Base-by-base conservation (phyloP, 2,113 vertebrate species). In the Periophthalmodon schlosseri region DNA sequence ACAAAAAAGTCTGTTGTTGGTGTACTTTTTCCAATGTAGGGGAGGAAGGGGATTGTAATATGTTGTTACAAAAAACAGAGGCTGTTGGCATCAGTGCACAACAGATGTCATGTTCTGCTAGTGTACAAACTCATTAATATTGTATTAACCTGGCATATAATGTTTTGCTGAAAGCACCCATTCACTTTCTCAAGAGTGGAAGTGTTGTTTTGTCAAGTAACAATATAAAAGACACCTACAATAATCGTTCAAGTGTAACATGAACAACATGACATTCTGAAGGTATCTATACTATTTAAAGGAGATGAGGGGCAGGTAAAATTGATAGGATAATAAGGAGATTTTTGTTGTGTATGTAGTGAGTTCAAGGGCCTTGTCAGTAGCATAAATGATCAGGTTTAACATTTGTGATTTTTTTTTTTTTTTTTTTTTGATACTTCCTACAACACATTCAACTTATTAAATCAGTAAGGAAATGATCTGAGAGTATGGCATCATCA, bases 21-120 rank as follows among this genome's bases (percentile, higher is more conserved):
- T 66, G 70, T 71, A 52, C 64, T 77, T 79, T 56, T 46, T 57
- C 28, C 23, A 24, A 3, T 72, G 16, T 10, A 0, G 61, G 50
- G 44, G 64, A 69, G 24, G 24, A 81, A 47, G 52, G 1, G 2
- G 28, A 49, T 46, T 56, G 20, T 34, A n/a, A 56, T 77, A 76
- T 88, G 79, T 16, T 56, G 81, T 86, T 86, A 77, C 85, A 81
- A 60, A 74, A 79, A 67, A 75, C 0, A 16, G 20, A 60, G 15
- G 69, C 75, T 78, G 72, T 68, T 46, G 64, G 20, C 78, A 24
- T 80, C 63, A 70, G 67, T 36, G 16, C n/a, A 36, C 68, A 4
- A 44, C 23, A 77, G 74, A 85, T 11, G 5, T 47, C 54, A 72
- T 16, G 10, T 78, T 67, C 70, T 72, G 77, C 49, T 75, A 75